Evolutionary conservation across 2,888 invertebrate genomes (phyloP), one percentile per base, ranked within the genome.

Genomic region (Operophtera brumata): DNA sequence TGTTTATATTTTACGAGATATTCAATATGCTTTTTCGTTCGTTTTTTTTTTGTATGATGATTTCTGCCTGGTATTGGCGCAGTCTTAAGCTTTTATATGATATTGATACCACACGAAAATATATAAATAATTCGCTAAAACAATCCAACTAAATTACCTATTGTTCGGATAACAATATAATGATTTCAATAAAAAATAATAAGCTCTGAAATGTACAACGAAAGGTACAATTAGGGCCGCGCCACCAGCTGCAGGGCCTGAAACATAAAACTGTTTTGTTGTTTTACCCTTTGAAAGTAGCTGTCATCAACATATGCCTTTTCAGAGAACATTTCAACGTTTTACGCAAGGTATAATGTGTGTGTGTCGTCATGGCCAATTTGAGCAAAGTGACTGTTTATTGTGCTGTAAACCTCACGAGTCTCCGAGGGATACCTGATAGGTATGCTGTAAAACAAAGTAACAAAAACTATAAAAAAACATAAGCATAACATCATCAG

Each of bases 211-310:
- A 60, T 39, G n/a, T 52, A 68, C 61, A 62, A 65, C 59, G 56
- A 49, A 40, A 49, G 61, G 59, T 59, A 62, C 39, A 42, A 50
- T 49, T 40, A 63, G 61, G 57, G 43, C 20, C 49, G 44, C 30
- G 47, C 61, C 61, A 70, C 67, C 64, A 67, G 65, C 59, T 62
- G 35, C 57, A 25, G 40, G 62, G 59, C 53, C 54, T 51, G 28
- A 59, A 54, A 62, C 62, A 61, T 64, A 65, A 70, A 66, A 64
- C 61, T 52, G 57, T 66, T 67, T 69, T 65, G 54, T 64, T 66
- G 60, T 61, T 62, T 61, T 57, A 54, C 60, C 57, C 59, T 60
- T 62, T 60, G 35, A 54, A 57, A 59, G 48, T 62, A 52, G 54
- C 64, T 56, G 64, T 52, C 62, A 60, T 55, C 51, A 57, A 55